phyloP scores from a whole-genome alignment of 2,113 vertebrate genomes.

The Nothoprocta pentlandii region DNA sequence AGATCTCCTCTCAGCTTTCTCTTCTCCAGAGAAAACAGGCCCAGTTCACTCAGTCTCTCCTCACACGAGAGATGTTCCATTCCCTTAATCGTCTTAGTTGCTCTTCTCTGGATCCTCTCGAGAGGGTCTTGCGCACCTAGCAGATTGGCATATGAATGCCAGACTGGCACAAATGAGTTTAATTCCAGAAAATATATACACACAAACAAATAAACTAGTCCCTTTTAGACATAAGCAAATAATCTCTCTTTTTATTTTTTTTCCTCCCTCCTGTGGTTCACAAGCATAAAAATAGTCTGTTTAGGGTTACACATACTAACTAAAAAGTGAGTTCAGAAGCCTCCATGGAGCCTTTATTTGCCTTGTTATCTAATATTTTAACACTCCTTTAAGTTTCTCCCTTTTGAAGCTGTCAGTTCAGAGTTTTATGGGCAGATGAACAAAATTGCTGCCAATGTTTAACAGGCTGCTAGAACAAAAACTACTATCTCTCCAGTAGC shows the following conservation, averaged over 20 bases:
- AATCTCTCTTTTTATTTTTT: neutral
- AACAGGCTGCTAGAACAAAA: neutral
- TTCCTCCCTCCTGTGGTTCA: neutral
- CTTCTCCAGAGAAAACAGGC: too few species aligned
- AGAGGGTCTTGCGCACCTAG: neutral
- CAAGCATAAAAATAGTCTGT: neutral
- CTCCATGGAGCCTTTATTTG: neutral
- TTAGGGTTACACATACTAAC: neutral
- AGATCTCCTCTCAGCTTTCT: too few species aligned
- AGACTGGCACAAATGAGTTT: neutral
- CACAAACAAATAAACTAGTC: neutral
- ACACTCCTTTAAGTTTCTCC: neutral
- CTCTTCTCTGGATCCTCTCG: too few species aligned
- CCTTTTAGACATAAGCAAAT: accelerated
- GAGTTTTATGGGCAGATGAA: neutral
- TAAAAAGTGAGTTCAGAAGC: neutral
- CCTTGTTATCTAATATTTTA: neutral
- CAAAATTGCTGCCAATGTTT: neutral
- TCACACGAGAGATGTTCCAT: too few species aligned
- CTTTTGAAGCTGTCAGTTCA: neutral
- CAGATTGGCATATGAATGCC: neutral
- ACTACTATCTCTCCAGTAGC: neutral
- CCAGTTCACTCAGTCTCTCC: too few species aligned
- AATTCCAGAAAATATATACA: neutral
- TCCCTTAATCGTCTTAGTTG: too few species aligned